Evolutionary conservation across 2,113 vertebrate species (phyloP), one percentile per base, ranked within the genome.

Genomic region (Nycticorax nycticorax): DNA sequence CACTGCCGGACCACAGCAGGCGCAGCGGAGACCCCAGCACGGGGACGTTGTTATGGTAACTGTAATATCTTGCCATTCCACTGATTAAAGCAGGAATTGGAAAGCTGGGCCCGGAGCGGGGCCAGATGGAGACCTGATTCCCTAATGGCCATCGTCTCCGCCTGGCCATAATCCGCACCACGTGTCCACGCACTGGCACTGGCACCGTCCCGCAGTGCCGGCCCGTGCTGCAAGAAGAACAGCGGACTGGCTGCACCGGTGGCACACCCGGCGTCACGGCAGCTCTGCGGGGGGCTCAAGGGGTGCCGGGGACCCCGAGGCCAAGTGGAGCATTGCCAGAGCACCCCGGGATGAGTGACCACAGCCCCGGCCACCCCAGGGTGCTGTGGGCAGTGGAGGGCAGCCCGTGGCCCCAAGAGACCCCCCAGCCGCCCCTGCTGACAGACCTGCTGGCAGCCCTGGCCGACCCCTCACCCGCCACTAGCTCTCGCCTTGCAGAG

Each of bases 61-160:
- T 4, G 71, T 37, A 93, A 94, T 91, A 96, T 95, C 97, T 55
- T 47, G 48, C 93, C 89, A 90, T 96, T 93, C 83, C 81, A 91
- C 92, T 93, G 97, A 97, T 97, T 97, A 97, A 92, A 97, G 92
- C 63, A 74, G 92, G 64, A 94, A 92, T 66, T 67, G 89, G 71
- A 95, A 93, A 96, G 95, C 96, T 3, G 1, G 85, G 41, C 87
- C 73, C 57, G 0, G 81, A 95, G 88, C 4, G 19, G 64, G 67
- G 93, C 95, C 97, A 97, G 97, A 97, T 96, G 96, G 97, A 97
- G 95, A 78, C 90, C 93, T 96, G 89, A 97, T 97, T 97, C 95
- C 96, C 95, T 96, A 95, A 97, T 94, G 96, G 96, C 92, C 87
- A 8, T 10, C 21, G 3, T 76, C 95, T 92, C 79, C 57, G 88